Evolutionary conservation across 2,113 vertebrate species (phyloP), one percentile per base, ranked within the genome.

Genomic region (Daboia siamensis): DNA sequence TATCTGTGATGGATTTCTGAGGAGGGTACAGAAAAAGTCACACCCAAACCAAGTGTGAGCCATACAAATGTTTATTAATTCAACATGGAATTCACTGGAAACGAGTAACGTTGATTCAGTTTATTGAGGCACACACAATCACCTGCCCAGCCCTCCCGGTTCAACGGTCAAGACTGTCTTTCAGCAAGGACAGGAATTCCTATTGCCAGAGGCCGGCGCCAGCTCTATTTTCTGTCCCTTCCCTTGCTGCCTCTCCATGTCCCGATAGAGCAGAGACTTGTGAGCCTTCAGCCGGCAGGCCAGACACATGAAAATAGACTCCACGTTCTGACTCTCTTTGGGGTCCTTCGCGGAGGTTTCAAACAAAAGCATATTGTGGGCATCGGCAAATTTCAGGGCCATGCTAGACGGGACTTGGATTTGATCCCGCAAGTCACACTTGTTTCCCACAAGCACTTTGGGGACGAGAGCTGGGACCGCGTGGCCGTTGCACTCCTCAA

Each of bases 261-360:
- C 98, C 94, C 98, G 98, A 97, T 98, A 99, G 90, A 98, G 98
- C 94, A 99, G 98, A n/a, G 98, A 99, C 91, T 99, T 99, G 97
- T 99, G 99, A 8, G 98, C 98, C 96, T 99, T 99, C 33, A 99
- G 97, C 64, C 98, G 98, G 95, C 99, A 99, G 87, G 98, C 99
- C 97, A 99, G 97, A 91, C 98, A 98, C 99, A 99, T 99, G 97
- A 99, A 99, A 97, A 99, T 99, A 1, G 98, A 99, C 91, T 99
- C 98, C 93, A 99, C 99, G 0, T 99, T 99, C 97, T 99, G 99
- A 94, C 98, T 99, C 96, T 99, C 99, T 97, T 97, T 97, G 29
- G 99, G 99, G 97, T 99, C 99, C 97, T 99, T 99, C 94, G 99
- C 99, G 0, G 99, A 99, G 5, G 99, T 99, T 97, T 99, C 99